phyloP scores from a whole-genome alignment of 2,797 vertebrate species.

The Echiichthys vipera region DNA sequence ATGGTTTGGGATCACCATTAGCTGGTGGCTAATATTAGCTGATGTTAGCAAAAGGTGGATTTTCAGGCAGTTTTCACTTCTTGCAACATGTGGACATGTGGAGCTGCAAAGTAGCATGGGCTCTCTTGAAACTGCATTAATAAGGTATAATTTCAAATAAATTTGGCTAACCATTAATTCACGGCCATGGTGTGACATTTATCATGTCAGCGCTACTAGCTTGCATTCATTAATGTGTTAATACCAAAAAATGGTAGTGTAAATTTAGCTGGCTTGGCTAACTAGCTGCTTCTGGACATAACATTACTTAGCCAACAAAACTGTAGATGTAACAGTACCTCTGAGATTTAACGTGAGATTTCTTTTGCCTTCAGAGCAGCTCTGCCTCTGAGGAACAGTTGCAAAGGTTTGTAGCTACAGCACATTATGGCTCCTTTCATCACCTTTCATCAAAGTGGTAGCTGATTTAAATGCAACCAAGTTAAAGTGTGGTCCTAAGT shows the following conservation, averaged over 20 bases:
- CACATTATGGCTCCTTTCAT: background rate
- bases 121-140: too few species aligned
- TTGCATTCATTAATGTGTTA: too few species aligned
- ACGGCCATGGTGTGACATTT: too few species aligned
- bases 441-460: background rate
- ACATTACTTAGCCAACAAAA: background rate
- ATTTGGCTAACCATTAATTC: too few species aligned
- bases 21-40: background rate
- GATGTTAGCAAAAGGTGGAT: background rate
- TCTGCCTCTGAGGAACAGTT: background rate
- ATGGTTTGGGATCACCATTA: background rate
- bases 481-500: background rate
- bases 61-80: background rate
- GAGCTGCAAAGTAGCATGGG: too few species aligned
- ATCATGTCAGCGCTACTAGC: too few species aligned
- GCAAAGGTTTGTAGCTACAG: background rate
- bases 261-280: background rate
- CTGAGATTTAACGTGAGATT: too few species aligned
- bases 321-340: too few species aligned
- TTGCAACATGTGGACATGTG: background rate
- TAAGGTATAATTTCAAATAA: too few species aligned
- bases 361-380: too few species aligned
- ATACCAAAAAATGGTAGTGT: background rate
- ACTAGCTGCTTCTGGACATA: background rate
- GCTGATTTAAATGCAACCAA: conserved; percentile 1